Percentiles rank a stretch among this genome's conserved stretches.
Evolutionary conservation across 2,888 invertebrate species (phyloP).

Genomic region (Ametastegia equiseti): DNA sequence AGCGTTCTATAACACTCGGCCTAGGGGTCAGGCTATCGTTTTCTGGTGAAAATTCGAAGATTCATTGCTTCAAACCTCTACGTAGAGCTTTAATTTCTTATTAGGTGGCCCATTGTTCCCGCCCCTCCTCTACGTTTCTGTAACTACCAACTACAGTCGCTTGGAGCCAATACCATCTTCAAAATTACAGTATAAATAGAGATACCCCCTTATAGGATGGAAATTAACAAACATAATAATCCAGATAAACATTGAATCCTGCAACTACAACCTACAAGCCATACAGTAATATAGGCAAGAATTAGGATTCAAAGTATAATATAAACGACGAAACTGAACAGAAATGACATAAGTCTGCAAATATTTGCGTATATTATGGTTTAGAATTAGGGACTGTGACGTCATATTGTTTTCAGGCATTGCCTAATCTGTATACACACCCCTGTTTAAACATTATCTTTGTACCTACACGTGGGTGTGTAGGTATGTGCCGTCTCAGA

Average conservation of each 20-base stretch:
- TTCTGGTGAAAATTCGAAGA: too few relatives aligned
- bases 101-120: too few relatives aligned
- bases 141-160: too few relatives aligned
- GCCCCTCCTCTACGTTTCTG: too few relatives aligned
- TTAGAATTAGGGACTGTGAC: not conserved
- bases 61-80: too few relatives aligned
- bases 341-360: not conserved
- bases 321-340: not conserved
- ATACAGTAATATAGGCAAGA: not conserved
- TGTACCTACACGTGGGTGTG: not conserved
- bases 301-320: not conserved
- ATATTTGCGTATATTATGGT: conserved; percentile 7
- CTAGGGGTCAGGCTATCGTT: too few relatives aligned
- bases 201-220: conserved; percentile 5
- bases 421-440: not conserved
- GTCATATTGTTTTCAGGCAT: conserved; percentile 19
- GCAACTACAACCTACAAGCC: not conserved
- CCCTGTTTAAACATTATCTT: conserved; percentile 13
- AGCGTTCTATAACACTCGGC: not conserved
- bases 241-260: conserved; percentile 3
- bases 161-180: not conserved
- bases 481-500: not conserved
- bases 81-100: too few relatives aligned
- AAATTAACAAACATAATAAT: not conserved
- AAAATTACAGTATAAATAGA: not conserved